Conservation (phyloP, 2,113 vertebrate species). For the Greenwoodochromis staneri region DNA sequence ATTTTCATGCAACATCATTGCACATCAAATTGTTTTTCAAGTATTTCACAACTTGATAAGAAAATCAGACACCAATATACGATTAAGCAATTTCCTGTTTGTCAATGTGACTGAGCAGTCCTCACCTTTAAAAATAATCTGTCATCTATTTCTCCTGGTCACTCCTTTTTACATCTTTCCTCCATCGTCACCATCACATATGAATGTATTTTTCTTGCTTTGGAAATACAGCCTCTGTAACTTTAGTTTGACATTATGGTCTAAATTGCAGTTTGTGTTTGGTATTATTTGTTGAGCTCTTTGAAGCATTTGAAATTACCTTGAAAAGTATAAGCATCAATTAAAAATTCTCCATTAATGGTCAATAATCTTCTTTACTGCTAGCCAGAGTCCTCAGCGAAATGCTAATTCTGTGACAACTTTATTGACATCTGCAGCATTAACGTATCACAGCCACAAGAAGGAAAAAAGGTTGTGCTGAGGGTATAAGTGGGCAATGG, state of each 20-base stretch:
- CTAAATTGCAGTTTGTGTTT: neutral
- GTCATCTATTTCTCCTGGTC: neutral
- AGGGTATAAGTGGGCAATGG: neutral
- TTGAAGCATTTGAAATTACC: neutral
- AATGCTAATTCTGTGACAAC: neutral
- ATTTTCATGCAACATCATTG: neutral
- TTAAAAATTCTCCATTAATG: neutral
- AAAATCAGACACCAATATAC: accelerated
- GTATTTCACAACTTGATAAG: neutral
- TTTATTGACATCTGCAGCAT: neutral
- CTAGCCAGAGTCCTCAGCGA: neutral
- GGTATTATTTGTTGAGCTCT: neutral
- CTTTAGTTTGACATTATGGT: neutral
- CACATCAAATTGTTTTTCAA: neutral
- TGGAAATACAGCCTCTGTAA: neutral
- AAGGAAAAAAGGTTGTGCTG: neutral
- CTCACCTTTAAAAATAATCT: neutral
- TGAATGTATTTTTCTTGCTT: accelerated
- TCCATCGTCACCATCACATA: neutral
- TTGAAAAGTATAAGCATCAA: neutral
- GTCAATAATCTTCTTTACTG: neutral
- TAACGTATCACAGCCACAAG: accelerated
- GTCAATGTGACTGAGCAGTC: neutral
- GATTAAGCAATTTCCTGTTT: neutral
- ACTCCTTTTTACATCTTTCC: neutral